These are phyloP conservation scores for Ectemnius lituratus DNA, from an alignment of 2,888 invertebrate species.

Conservation along the genomic window DNA sequence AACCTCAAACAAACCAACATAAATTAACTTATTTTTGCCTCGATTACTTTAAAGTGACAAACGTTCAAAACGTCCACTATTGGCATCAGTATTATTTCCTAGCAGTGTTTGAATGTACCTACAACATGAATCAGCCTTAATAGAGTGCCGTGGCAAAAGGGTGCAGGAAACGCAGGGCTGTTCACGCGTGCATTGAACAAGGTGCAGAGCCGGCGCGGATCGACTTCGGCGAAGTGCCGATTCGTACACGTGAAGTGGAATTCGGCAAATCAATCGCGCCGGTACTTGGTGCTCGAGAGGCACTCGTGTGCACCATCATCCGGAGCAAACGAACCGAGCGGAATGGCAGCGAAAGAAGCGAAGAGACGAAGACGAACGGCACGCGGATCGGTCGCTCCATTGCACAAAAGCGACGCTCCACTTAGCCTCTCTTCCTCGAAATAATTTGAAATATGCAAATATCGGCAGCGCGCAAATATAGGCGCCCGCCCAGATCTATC, in stretches of 20 bases:
- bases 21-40: too few relatives aligned
- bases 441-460: conserved; percentile 72
- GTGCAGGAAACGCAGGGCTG: background rate
- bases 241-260: conserved; percentile 9
- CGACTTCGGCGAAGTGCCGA: background rate
- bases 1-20: too few relatives aligned
- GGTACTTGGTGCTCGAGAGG: conserved; percentile 31
- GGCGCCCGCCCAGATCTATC: conserved; percentile 11
- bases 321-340: too few relatives aligned
- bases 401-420: conserved; percentile 55
- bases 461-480: conserved; percentile 48
- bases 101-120: too few relatives aligned
- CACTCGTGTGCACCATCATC: conserved; percentile 25
- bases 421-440: conserved; percentile 63
- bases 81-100: too few relatives aligned
- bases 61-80: too few relatives aligned
- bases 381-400: conserved; percentile 48
- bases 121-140: too few relatives aligned
- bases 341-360: conserved; percentile 22
- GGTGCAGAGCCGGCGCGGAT: background rate
- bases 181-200: conserved; percentile 1
- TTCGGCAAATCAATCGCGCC: conserved; percentile 48
- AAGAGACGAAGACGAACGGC: conserved; percentile 43
- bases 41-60: too few relatives aligned
- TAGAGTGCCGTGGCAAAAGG: conserved; percentile 24